A percentile compares a stretch with the other conserved stretches of the same genome.
These are phyloP conservation scores for Himalopsyche tibetana DNA, from an alignment of 2,888 invertebrate genomes.

Conservation along the genomic window DNA sequence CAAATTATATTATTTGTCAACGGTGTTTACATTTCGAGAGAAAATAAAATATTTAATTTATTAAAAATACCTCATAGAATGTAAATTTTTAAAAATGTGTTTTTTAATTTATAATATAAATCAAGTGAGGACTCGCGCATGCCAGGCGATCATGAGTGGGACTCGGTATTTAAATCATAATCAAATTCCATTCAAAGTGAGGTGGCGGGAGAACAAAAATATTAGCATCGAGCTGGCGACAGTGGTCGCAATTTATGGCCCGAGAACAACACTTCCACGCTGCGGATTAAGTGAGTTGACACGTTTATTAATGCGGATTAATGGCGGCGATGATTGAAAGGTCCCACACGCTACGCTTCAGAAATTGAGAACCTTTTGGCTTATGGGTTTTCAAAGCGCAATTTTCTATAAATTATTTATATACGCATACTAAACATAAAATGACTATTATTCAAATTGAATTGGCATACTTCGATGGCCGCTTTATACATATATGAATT, in stretches of 20 bases:
- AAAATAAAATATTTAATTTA: conserved; percentile 8
- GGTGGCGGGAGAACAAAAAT: conserved; percentile 46
- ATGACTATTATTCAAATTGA: too few species aligned
- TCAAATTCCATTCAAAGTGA: conserved; percentile 5
- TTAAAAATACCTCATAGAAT: background rate
- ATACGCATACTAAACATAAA: too few species aligned
- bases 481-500: too few species aligned
- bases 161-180: conserved; percentile 14
- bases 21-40: background rate
- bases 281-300: conserved; percentile 51
- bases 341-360: conserved; percentile 44
- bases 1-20: conserved; percentile 24
- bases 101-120: conserved; percentile 16
- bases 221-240: conserved; percentile 26
- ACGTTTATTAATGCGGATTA: conserved; percentile 63
- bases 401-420: too few species aligned
- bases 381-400: too few species aligned
- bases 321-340: conserved; percentile 60
- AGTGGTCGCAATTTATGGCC: conserved; percentile 48
- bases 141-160: conserved; percentile 17
- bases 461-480: too few species aligned
- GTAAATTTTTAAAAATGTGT: conserved; percentile 2
- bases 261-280: conserved; percentile 27
- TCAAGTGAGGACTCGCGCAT: background rate
- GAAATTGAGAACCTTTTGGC: background rate